Evolutionary conservation across 92 coral and sea anemone species (phyloP), one percentile per base, ranked within the genome.

Genomic region (Parazoanthus swiftii): DNA sequence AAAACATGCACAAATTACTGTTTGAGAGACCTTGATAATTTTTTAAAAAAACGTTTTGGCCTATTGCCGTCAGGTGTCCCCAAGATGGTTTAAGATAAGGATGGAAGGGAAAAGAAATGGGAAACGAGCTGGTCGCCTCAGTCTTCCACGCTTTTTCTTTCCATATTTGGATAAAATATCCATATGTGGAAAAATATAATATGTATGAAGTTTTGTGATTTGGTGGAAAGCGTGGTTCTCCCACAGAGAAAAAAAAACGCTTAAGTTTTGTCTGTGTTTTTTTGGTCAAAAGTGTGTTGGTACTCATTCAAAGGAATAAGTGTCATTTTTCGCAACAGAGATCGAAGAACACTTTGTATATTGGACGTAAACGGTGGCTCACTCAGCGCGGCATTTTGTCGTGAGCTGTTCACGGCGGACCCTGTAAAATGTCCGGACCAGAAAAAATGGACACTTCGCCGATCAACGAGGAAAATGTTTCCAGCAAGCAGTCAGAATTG

Each of bases 361-460:
- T 65, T 23, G 48, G 76, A 84, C 44, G 29, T 84, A n/a, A 5
- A 26, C n/a, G 42, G 59, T 10, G 39, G 78, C 8, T 84, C 9
- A 29, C 20, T 42, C 37, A 6, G 77, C 66, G 38, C 65, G 46
- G 48, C 43, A 18, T 25, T 46, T 84, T 71, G 67, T 70, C 67
- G 87, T 84, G 87, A 70, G 77, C 9, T 70, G 51, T 67, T 74
- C 77, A 26, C 8, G 63, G 51, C 11, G 11, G 63, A 44, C 13
- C 70, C 59, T 54, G 79, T 65, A 48, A 70, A 67, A 84, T 84
- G 87, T 84, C 87, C 87, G 87, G 77, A 70, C 65, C 87, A 5
- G 87, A 84, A 51, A 84, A 84, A 84, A 84, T 84, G 87, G 87
- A 84, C 79, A 84, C 74, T 71, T 84, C 79, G 54, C 87, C 79